Base-by-base conservation (phyloP, 2,888 invertebrate genomes). In the Drosophila heteroneura region DNA sequence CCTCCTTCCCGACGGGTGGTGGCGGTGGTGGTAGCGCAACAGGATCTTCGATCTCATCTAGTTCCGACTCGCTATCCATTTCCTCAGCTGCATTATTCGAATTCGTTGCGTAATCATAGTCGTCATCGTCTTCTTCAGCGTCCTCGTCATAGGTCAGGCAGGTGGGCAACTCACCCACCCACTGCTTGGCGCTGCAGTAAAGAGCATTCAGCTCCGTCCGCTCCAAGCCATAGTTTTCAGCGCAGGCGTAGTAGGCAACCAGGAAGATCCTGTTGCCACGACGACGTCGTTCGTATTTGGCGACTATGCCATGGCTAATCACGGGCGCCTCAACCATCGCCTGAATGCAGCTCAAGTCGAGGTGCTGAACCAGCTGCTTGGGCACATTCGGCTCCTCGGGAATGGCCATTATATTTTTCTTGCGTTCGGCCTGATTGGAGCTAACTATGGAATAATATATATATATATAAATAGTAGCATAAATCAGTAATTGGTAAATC, bases 161-260 rank as follows among this genome's bases (percentile, higher is more conserved):
- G 63, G 93, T 93, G 28, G 95, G 95, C 74, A 93, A 88, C 53
- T 94, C 93, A 12, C 95, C 95, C 70, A 95, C 91, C 96, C 96
- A 96, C 79, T 92, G 92, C 56, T 93, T 93, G 65, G 93, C 91
- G 81, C 95, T 95, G 89, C 95, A 96, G 90, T 94, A 95, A 81
- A 95, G 93, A 54, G 94, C 94, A 77, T 94, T 93, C 35, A 93
- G 91, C 56, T 93, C 93, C 3, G 92, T 81, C 58, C 94, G 93
- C 75, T 94, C 93, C 58, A 95, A 93, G 53, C 93, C 93, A 85
- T 93, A 95, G 35, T 94, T 94, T 37, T 94, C 94, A 56, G 93
- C 89, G 81, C 95, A 96, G 65, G 93, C 92, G 82, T 95, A 96
- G 79, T 94, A 92, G 12, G 95, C 95, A 52, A 95, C 94, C 44